Evolutionary conservation across 1,140 invertebrate genomes (phyloP).

Genomic region (Thaumetopoea pityocampa): DNA sequence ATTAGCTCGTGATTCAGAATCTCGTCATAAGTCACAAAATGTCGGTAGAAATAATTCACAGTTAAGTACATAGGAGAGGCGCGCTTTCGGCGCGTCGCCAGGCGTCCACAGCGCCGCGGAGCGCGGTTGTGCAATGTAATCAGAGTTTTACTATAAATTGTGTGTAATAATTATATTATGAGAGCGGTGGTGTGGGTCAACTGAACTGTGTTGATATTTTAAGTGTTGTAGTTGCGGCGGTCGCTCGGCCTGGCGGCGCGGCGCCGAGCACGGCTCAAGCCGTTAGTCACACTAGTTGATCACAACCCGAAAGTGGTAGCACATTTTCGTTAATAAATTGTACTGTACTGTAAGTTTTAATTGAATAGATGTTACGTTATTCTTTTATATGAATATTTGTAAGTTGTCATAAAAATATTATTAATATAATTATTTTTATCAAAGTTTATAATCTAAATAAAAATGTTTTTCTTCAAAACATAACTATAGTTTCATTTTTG

Average conservation of each 20-base stretch:
- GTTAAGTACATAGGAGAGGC: conserved; percentile 44
- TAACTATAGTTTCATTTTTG: conserved; percentile 36
- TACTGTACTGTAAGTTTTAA: conserved; percentile 66
- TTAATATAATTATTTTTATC: conserved; percentile 77
- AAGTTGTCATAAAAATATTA: conserved; percentile 75
- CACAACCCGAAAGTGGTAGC: conserved; percentile 65
- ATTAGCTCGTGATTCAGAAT: conserved; percentile 74
- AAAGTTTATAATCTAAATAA: conserved; percentile 77
- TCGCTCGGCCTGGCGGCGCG: conserved; percentile 14
- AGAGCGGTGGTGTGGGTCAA: conserved; percentile 5
- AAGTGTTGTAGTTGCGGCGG: conserved; percentile 19
- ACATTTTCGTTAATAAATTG: conserved; percentile 68
- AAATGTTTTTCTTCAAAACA: conserved; percentile 75
- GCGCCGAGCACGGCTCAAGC: conserved; percentile 26
- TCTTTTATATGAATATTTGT: conserved; percentile 75
- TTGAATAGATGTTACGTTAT: conserved; percentile 74
- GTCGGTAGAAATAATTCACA: conserved; percentile 72
- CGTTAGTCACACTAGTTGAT: conserved; percentile 72
- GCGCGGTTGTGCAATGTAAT: conserved; percentile 56
- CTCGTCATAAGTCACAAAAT: conserved; percentile 75
- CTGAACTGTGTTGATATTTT: conserved; percentile 10
- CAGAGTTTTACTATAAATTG: conserved; percentile 29
- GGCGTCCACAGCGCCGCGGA: conserved; percentile 17
- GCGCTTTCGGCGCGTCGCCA: conserved; percentile 34
- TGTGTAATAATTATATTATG: conserved; percentile 27